A percentile compares a stretch with the other conserved stretches of the same genome.
Conservation (phyloP, 2,888 invertebrate species). For the Meteorus cinctellus region DNA sequence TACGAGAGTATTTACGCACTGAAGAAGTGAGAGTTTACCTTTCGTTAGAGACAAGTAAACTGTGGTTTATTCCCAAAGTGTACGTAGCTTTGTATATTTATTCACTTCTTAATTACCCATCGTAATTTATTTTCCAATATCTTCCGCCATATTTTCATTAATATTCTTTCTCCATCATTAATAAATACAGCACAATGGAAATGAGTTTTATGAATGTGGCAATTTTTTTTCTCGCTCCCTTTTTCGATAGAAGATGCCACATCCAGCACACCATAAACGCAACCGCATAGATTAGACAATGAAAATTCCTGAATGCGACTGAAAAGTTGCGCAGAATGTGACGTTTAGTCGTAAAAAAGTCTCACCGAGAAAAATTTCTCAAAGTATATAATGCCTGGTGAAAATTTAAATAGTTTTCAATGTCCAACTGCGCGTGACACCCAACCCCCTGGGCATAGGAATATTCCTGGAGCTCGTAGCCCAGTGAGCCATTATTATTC, state of each 20-base stretch:
- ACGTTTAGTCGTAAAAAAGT: constrained; percentile 1
- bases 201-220: too few species aligned
- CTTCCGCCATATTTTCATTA: neutral
- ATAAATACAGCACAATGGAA: too few species aligned
- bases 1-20: constrained; percentile 57
- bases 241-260: too few species aligned
- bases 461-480: neutral
- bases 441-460: neutral
- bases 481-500: neutral
- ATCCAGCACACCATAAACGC: neutral
- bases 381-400: neutral
- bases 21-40: constrained; percentile 64
- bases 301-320: neutral
- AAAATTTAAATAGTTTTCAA: constrained; percentile 13
- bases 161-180: neutral
- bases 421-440: constrained; percentile 10
- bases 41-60: constrained; percentile 61
- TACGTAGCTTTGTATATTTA: neutral
- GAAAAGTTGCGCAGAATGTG: neutral
- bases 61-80: neutral
- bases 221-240: too few species aligned
- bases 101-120: neutral
- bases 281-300: neutral
- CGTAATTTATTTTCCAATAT: neutral
- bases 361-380: neutral